Base-by-base conservation (phyloP, 2,888 invertebrate species). In the Phortica okadai region DNA sequence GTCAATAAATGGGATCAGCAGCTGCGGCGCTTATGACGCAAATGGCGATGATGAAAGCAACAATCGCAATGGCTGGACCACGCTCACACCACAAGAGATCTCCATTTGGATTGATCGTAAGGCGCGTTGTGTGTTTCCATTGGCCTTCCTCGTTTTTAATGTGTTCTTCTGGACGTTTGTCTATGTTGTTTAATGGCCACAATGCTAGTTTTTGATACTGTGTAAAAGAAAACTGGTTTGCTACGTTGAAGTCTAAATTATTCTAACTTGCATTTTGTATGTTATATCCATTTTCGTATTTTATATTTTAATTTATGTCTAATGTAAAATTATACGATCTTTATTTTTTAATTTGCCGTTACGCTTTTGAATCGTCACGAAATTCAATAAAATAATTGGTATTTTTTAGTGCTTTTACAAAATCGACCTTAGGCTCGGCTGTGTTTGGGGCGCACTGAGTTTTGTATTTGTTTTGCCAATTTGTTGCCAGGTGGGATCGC, bases 11-110 rank as follows among this genome's bases (percentile, higher is more conserved):
- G 62, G 62, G 10, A 33, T 25, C 14, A 45, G 69, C 4, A 16
- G 50, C 7, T 11, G 10, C 1, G 16, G 25, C 44, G 42, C 0
- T 58, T 14, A 5, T 21, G 16, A 5, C 41, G 42, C 54, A 21
- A 45, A 33, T 59, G 44, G 11, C 33, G 69, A 69, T 44, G 14
- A 7, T 42, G 44, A 59, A 16, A 62, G 73, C 11, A 82, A 95
- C 93, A 79, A 94, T 94, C 76, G 95, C 94, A 90, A 94, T 76
- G 91, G 92, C 42, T 95, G 95, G 94, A 96, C 96, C 70, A 96
- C 96, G 14, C 95, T 97, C 94, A 96, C 97, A 1, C 96, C 97
- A 0, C 97, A 97, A 86, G 95, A 97, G 91, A 96, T 97, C 76
- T 95, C 97, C 80, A 95, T 95, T 74, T 97, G 97, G 96, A 96